Conservation (phyloP, 1,140 invertebrate species). For the Scaptomyza graminum region DNA sequence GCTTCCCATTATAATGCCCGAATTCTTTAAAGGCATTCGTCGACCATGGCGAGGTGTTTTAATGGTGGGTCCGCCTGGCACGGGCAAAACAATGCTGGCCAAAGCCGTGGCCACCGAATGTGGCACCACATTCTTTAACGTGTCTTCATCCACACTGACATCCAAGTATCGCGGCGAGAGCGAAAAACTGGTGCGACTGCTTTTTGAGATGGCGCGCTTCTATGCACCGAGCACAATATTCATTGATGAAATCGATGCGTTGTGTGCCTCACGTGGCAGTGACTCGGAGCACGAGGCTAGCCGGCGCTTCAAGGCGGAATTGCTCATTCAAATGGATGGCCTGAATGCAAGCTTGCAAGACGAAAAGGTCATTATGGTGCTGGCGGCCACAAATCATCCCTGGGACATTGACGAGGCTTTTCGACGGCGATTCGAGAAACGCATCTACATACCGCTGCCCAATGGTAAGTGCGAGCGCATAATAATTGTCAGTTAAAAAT, state of each 20-base stretch:
- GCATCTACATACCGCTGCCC: conserved; percentile 99
- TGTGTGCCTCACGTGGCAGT: conserved; percentile 97
- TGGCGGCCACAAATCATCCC: conserved; percentile 99
- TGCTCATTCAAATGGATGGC: conserved; percentile 99
- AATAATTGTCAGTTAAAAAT: neutral
- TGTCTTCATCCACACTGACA: conserved; percentile 97
- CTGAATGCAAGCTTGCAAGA: conserved; percentile 86
- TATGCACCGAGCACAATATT: conserved; percentile 99
- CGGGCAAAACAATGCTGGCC: conserved; percentile 99
- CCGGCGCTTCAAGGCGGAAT: conserved; percentile 98
- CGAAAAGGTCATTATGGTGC: conserved; percentile 95
- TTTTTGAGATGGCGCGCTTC: conserved; percentile 99
- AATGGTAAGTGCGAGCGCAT: conserved; percentile 86
- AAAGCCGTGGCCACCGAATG: conserved; percentile 99
- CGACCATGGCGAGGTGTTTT: conserved; percentile 95
- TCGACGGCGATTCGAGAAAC: conserved; percentile 97
- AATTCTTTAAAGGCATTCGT: conserved; percentile 97
- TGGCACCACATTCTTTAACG: conserved; percentile 99
- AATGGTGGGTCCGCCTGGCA: conserved; percentile 88
- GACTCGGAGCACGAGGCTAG: conserved; percentile 99
- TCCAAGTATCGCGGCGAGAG: conserved; percentile 99
- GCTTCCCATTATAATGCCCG: conserved; percentile 98
- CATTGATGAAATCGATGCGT: conserved; percentile 99
- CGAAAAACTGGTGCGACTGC: conserved; percentile 97
- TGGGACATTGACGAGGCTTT: conserved; percentile 99